phyloP scores from a whole-genome alignment of 2,888 invertebrate species.

The Thumatha senex region DNA sequence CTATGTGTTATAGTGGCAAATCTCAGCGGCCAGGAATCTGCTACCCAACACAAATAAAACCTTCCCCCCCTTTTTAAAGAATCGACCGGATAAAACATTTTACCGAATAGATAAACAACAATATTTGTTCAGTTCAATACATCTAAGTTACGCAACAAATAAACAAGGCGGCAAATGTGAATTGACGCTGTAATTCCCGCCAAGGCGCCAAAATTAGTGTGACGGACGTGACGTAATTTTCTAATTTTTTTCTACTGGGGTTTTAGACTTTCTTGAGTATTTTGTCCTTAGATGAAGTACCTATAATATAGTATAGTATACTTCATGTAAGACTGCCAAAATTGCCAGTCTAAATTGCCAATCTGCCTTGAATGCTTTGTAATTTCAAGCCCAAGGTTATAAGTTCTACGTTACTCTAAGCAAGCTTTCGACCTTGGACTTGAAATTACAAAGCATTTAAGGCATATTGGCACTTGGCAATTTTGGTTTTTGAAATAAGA shows the following conservation, averaged over 20 bases:
- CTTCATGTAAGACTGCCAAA: too few relatives aligned
- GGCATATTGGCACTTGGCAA: too few relatives aligned
- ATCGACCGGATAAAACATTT: slow-evolving; percentile 72
- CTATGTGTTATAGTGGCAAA: slow-evolving; percentile 66
- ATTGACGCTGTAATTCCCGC: slow-evolving; percentile 36
- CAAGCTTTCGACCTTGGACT: too few relatives aligned
- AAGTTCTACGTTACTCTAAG: too few relatives aligned
- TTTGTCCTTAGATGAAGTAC: too few relatives aligned
- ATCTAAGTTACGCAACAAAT: neutral
- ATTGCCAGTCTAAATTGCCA: too few relatives aligned
- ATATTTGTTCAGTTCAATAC: neutral
- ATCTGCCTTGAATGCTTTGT: too few relatives aligned
- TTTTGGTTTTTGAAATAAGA: too few relatives aligned
- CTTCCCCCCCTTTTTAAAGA: slow-evolving; percentile 68
- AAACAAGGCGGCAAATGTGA: neutral
- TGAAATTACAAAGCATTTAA: too few relatives aligned
- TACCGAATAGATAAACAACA: slow-evolving; percentile 6
- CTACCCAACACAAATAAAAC: slow-evolving; percentile 76
- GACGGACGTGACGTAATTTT: neutral
- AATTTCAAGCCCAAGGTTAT: too few relatives aligned
- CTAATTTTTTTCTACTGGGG: neutral
- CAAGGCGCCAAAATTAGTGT: neutral
- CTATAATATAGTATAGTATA: too few relatives aligned
- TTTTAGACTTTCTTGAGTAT: too few relatives aligned
- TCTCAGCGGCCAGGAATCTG: slow-evolving; percentile 72